phyloP scores from a whole-genome alignment of 1,140 invertebrate genomes.

The Papilio machaon region DNA sequence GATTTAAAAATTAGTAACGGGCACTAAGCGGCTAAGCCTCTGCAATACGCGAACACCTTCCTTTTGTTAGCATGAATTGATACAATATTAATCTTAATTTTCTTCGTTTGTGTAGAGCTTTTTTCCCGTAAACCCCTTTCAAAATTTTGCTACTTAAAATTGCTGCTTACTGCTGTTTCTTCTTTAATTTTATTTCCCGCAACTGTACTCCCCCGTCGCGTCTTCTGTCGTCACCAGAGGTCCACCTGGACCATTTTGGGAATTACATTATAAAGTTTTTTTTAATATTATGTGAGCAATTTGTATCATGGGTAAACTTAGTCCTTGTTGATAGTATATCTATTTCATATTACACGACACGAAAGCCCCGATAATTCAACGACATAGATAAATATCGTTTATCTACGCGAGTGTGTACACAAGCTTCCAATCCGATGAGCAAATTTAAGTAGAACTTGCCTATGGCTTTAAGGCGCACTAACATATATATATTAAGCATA shows the following conservation, averaged over 20 bases:
- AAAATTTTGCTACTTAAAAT: too few relatives aligned
- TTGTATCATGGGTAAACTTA: too few relatives aligned
- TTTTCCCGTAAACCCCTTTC: too few relatives aligned
- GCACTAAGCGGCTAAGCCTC: not conserved
- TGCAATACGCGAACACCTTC: not conserved
- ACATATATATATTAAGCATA: not conserved
- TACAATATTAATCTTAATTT: too few relatives aligned
- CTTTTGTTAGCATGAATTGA: not conserved
- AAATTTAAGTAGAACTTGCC: conserved; percentile 17
- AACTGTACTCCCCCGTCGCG: too few relatives aligned
- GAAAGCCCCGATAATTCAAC: not conserved
- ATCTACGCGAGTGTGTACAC: not conserved
- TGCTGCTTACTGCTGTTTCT: too few relatives aligned
- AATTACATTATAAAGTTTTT: too few relatives aligned
- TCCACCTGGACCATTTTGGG: too few relatives aligned
- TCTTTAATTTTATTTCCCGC: too few relatives aligned
- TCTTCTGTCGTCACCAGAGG: too few relatives aligned
- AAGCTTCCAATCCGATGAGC: conserved; percentile 16
- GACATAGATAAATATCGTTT: conserved; percentile 12
- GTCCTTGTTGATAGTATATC: not conserved
- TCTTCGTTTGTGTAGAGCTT: too few relatives aligned
- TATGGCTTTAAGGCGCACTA: not conserved
- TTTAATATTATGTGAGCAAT: too few relatives aligned
- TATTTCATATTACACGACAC: not conserved
- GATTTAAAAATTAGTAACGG: not conserved